These are phyloP conservation scores for Sebastolobus altivelis DNA, from an alignment of 2,797 vertebrate genomes.

Conservation along the genomic window DNA sequence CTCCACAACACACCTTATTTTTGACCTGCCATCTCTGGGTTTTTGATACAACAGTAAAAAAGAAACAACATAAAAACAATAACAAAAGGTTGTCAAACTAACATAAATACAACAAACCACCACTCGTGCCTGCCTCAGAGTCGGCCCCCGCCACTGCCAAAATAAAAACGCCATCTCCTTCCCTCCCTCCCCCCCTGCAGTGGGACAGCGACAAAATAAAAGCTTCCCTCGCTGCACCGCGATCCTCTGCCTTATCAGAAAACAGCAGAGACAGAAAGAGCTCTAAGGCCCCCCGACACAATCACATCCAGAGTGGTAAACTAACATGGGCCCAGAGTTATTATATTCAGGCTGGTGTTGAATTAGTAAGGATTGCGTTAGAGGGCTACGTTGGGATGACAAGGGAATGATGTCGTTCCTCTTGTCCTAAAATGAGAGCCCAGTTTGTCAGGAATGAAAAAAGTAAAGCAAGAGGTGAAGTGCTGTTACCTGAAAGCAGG, in stretches of 20 bases:
- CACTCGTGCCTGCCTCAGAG: constrained; percentile 56
- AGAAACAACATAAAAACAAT: constrained; percentile 75
- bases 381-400: constrained; percentile 29
- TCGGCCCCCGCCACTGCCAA: constrained; percentile 48
- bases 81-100: constrained; percentile 77
- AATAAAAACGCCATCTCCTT: constrained; percentile 43
- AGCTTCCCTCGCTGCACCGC: constrained; percentile 52
- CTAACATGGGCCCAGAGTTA: constrained; percentile 19
- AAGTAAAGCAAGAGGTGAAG: constrained; percentile 61
- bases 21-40: constrained; percentile 81
- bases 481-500: constrained; percentile 71
- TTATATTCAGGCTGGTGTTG: constrained; percentile 44
- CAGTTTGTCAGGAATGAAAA: constrained; percentile 51
- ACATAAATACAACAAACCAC: constrained; percentile 85
- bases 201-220: constrained; percentile 49
- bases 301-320: constrained; percentile 38
- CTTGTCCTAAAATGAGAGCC: constrained; percentile 44
- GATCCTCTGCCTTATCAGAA: constrained; percentile 69
- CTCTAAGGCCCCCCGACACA: constrained; percentile 19
- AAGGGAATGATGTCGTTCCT: constrained; percentile 35
- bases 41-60: constrained; percentile 84
- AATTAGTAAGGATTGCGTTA: constrained; percentile 32
- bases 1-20: constrained; percentile 80
- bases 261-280: constrained; percentile 51
- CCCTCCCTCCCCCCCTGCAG: constrained; percentile 26